Base-by-base conservation (phyloP, 2,113 vertebrate species). In the Pygoscelis adeliae region DNA sequence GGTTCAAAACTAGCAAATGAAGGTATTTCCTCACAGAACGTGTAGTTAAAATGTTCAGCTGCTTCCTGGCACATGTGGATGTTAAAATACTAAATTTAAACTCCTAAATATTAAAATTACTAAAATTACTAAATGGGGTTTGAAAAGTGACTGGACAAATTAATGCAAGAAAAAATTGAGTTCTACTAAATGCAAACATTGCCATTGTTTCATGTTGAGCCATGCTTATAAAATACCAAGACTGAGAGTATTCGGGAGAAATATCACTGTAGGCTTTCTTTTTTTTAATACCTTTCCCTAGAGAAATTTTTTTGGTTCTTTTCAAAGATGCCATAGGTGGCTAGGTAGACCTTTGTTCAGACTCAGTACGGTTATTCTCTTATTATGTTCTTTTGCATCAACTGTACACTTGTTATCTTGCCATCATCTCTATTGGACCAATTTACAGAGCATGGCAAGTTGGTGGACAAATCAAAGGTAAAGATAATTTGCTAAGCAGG, bases 401-500 rank as follows among this genome's bases (percentile, higher is more conserved):
- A 10, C n/a, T 78, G 36, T 61, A 38, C 5, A 3, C 38, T 89
- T 73, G 29, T 89, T 95, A 95, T 94, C 94, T 96, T 84, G 30
- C 84, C 47, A 71, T 82, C 69, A 30, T 70, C 34, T 92, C 76
- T 70, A 11, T 56, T 79, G 52, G 56, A 78, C 49, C 44, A 71
- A 50, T 84, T 91, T 74, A 78, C 27, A 62, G 42, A 76, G 20
- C 47, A 50, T 16, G 55, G 50, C 44, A 90, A 67, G 77, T 4
- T 71, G 16, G n/a, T 81, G 61, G 11, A 42, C 40, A 56, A 93
- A 84, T 78, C 69, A 87, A 91, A 91, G 69, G 69, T 82, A 47
- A 96, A 89, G 73, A 20, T 50, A 87, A 89, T 87, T 79, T 84
- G 13, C 49, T 40, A 76, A 89, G 73, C 84, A 87, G 93, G 94